Conservation (phyloP, 1,140 invertebrate genomes). For the Eurosta solidaginis region DNA sequence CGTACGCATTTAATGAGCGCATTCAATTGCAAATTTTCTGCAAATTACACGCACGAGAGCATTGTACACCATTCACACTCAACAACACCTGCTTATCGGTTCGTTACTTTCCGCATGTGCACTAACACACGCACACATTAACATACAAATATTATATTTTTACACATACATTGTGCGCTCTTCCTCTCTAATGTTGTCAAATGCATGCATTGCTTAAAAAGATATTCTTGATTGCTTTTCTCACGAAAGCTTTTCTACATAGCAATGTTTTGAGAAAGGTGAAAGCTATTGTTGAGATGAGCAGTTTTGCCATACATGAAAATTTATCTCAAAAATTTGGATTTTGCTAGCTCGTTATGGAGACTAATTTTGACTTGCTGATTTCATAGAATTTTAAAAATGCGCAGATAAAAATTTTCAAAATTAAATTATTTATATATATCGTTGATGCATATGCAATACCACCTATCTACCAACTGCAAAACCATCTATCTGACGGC, state of each 20-base stretch:
- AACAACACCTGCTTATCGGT: background rate
- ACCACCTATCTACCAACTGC: no score
- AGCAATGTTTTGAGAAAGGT: background rate
- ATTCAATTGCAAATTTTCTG: conserved; percentile 25
- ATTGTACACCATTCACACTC: no score
- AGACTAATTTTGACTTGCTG: no score
- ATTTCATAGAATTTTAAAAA: no score
- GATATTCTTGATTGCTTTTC: conserved; percentile 17
- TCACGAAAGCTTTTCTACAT: background rate
- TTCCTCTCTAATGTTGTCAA: background rate
- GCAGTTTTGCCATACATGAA: no score
- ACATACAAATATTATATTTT: no score
- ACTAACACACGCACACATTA: background rate
- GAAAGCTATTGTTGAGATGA: background rate
- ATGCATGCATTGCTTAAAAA: conserved; percentile 1
- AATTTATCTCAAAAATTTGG: no score
- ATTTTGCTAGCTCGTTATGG: no score
- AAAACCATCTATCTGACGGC: no score
- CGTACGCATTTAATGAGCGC: conserved; percentile 27
- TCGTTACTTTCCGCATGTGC: background rate
- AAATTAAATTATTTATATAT: no score
- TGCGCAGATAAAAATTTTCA: no score
- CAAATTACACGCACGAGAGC: conserved; percentile 20
- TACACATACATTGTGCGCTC: background rate
- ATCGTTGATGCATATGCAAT: no score